Evolutionary conservation across 2,113 vertebrate species (phyloP).

Genomic region (Leucopsar rothschildi): DNA sequence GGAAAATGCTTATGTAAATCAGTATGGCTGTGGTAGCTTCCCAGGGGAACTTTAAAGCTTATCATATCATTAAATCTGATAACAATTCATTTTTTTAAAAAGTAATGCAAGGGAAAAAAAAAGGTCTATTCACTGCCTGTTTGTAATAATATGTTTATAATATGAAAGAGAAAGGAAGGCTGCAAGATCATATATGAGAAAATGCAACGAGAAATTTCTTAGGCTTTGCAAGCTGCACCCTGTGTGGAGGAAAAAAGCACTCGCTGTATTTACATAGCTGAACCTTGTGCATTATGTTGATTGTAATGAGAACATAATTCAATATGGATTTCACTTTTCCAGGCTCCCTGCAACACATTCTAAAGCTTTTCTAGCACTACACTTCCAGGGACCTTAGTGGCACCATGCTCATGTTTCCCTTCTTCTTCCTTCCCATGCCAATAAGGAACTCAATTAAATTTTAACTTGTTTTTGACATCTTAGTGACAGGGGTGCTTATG

Average conservation of each 20-base stretch:
- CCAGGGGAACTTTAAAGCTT: slow-evolving; percentile 68
- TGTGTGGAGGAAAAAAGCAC: not conserved
- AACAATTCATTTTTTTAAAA: slow-evolving; percentile 52
- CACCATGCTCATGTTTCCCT: not conserved
- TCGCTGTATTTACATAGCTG: slow-evolving; percentile 14
- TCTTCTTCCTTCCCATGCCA: not conserved
- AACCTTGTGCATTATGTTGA: not conserved
- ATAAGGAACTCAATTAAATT: not conserved
- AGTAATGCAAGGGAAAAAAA: not conserved
- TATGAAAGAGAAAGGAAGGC: slow-evolving; percentile 39
- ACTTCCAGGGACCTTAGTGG: not conserved
- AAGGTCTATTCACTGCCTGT: slow-evolving; percentile 20
- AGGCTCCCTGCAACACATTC: not conserved
- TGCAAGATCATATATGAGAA: slow-evolving; percentile 34
- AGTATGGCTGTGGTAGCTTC: slow-evolving; percentile 56
- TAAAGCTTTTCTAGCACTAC: not conserved
- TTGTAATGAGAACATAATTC: not conserved
- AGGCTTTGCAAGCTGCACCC: not conserved
- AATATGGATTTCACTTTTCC: not conserved
- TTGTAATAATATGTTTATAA: slow-evolving; percentile 54
- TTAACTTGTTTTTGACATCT: not conserved
- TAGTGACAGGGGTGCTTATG: not conserved
- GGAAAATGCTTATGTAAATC: slow-evolving; percentile 71
- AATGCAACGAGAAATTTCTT: slow-evolving; percentile 16
- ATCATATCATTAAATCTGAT: slow-evolving; percentile 69